Evolutionary conservation across 2,113 vertebrate genomes (phyloP), one percentile per base, ranked within the genome.

Genomic region (Anoura caudifer): DNA sequence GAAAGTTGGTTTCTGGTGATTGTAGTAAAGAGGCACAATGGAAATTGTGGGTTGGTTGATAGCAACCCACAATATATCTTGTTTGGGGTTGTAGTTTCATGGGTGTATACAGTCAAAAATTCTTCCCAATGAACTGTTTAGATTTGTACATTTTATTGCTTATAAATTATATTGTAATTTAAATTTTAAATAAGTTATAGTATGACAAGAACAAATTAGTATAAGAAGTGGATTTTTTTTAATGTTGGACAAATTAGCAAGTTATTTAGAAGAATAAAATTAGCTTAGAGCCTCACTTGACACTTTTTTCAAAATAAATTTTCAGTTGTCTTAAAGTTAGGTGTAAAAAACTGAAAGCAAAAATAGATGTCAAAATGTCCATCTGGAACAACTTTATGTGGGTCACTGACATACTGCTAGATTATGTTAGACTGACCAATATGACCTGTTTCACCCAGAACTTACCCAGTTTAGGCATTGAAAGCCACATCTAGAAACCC

Each of bases 291-390:
- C 47, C 41, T 95, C 38, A 95, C 38, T 75, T 94, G 50, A 94
- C 33, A 87, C 86, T 28, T 87, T 90, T 56, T 94, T 47, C 89
- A 96, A 87, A 87, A 97, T 63, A 94, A 86, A 87, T 96, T 94
- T 77, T 94, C 80, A 94, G 15, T 92, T 95, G 54, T 61, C 84
- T 87, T 94, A 94, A 45, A 67, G 45, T 59, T 59, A 59, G 22
- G 54, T 90, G 82, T 83, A 83, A 96, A 90, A 93, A 95, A 84
- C 61, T 94, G 36, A 95, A 47, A 82, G 38, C 91, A 96, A 95
- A 95, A 95, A 89, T 89, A 95, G 31, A 87, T 91, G 2, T 81
- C 77, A 41, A 89, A 76, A 94, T 91, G 14, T 94, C 67, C 72
- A 20, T 67, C n/a, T 89, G 50, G 47, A 26, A 77, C 16, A 61